Conservation (phyloP, 2,888 invertebrate species). For the Acrobasis suavella region DNA sequence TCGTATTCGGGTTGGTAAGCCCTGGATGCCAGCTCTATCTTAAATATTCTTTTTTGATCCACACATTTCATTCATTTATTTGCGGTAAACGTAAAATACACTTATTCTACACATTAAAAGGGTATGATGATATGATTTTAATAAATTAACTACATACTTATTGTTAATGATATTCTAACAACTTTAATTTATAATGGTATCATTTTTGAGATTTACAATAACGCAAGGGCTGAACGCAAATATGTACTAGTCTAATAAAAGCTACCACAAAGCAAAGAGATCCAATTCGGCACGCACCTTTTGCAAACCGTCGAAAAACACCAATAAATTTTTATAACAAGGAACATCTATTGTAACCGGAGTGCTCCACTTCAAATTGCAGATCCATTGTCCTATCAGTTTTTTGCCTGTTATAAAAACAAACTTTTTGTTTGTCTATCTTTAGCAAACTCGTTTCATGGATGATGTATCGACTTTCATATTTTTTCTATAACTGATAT, state of each 20-base stretch:
- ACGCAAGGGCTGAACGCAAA: not conserved
- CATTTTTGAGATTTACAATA: not conserved
- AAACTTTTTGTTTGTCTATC: slow-evolving; percentile 57
- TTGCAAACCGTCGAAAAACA: slow-evolving; percentile 13
- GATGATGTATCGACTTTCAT: slow-evolving; percentile 30
- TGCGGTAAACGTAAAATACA: too few species aligned
- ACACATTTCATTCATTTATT: too few species aligned
- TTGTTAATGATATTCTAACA: too few species aligned
- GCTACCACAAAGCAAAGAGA: not conserved
- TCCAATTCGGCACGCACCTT: slow-evolving; percentile 7
- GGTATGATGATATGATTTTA: too few species aligned
- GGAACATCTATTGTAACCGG: slow-evolving; percentile 48
- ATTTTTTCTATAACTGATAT: not conserved
- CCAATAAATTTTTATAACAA: slow-evolving; percentile 39
- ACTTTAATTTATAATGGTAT: too few species aligned
- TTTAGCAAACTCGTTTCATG: slow-evolving; percentile 47
- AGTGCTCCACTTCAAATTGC: slow-evolving; percentile 58
- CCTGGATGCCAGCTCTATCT: too few species aligned
- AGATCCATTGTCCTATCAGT: slow-evolving; percentile 48
- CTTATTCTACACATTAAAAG: too few species aligned
- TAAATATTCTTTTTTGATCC: too few species aligned
- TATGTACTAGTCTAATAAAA: not conserved
- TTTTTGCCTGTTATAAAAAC: slow-evolving; percentile 59
- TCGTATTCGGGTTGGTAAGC: too few species aligned
- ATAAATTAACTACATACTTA: too few species aligned